A percentile compares a stretch with the other conserved stretches of the same genome.
Conservation (phyloP, 2,113 vertebrate species). For the Embiotoca jacksoni region DNA sequence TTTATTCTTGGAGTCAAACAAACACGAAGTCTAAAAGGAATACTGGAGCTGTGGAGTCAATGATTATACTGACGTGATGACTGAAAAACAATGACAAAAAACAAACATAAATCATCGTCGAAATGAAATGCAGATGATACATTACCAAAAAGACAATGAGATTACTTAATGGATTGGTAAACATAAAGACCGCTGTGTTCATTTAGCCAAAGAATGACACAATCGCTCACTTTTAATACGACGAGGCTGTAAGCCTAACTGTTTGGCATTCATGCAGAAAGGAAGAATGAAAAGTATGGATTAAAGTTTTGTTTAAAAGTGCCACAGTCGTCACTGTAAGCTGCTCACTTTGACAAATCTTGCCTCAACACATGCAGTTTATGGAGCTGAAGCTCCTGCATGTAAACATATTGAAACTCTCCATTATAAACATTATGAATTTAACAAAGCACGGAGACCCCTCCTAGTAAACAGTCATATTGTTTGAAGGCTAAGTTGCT, state of each 20-base stretch:
- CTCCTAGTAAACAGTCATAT: not conserved
- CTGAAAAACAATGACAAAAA: slow-evolving; percentile 6
- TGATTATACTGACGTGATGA: slow-evolving; percentile 11
- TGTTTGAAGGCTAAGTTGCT: too few relatives aligned
- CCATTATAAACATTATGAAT: not conserved
- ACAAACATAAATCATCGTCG: not conserved
- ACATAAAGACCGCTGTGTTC: not conserved
- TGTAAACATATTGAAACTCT: not conserved
- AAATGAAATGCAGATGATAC: not conserved
- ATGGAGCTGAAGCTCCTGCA: not conserved
- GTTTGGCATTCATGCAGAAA: slow-evolving; percentile 7
- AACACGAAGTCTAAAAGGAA: slow-evolving; percentile 1
- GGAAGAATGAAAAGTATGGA: not conserved
- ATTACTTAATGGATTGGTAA: not conserved
- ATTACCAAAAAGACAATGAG: slow-evolving; percentile 10
- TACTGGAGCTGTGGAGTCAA: slow-evolving; percentile 1
- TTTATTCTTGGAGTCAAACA: slow-evolving; percentile 14
- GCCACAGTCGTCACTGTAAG: not conserved
- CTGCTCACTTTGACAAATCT: not conserved
- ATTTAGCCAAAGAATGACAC: not conserved
- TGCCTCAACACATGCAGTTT: not conserved
- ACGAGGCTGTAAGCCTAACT: not conserved
- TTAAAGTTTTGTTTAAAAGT: slow-evolving; percentile 8
- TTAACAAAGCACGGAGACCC: not conserved
- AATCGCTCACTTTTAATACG: slow-evolving; percentile 13